phyloP scores from a whole-genome alignment of 2,113 vertebrate genomes.

The Myotis yumanensis region DNA sequence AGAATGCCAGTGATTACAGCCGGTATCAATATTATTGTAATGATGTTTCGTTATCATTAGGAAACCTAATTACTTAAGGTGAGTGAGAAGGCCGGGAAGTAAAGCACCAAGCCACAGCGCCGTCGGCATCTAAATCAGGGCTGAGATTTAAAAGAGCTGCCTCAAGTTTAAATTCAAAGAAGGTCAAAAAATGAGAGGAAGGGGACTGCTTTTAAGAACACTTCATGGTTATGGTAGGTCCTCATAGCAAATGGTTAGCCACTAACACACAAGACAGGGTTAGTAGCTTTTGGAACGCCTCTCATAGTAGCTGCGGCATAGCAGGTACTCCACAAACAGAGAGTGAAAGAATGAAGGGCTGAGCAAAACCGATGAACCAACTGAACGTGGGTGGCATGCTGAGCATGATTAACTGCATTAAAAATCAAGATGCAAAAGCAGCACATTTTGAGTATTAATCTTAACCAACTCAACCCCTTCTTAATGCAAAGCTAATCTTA shows the following conservation, averaged over 20 bases:
- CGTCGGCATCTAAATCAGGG: neutral
- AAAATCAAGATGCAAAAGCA: neutral
- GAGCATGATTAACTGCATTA: neutral
- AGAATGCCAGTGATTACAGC: conserved; percentile 83
- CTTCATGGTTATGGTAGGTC: accelerated
- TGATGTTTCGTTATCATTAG: conserved; percentile 83
- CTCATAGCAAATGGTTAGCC: neutral
- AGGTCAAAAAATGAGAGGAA: neutral
- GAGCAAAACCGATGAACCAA: neutral
- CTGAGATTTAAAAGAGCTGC: neutral
- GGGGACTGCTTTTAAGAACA: neutral
- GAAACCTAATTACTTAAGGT: conserved; percentile 79
- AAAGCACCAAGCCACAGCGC: neutral
- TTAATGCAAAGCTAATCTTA: neutral
- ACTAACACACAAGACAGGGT: neutral
- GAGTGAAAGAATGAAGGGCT: neutral
- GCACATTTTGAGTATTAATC: neutral
- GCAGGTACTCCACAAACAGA: neutral
- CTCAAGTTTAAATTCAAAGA: neutral
- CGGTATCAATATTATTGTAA: conserved; percentile 84
- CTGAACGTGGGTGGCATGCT: neutral
- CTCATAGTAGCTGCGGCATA: neutral
- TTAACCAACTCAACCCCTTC: neutral
- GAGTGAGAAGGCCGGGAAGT: conserved; percentile 77
- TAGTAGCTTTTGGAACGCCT: neutral